Base-by-base conservation (phyloP, 2,797 vertebrate genomes). In the Prunella strophiata region DNA sequence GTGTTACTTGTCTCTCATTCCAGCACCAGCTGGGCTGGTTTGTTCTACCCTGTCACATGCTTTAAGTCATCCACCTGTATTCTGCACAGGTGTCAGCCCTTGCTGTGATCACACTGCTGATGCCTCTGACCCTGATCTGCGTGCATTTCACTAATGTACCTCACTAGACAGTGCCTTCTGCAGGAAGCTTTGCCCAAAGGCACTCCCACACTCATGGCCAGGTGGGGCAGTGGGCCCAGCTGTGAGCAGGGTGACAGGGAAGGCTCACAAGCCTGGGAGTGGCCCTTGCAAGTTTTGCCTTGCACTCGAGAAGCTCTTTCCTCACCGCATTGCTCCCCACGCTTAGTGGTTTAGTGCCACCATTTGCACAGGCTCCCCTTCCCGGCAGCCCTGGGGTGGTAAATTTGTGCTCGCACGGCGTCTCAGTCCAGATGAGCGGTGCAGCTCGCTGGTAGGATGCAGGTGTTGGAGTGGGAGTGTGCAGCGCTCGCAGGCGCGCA, bases 391-490 rank as follows among this genome's bases (percentile, higher is more conserved):
- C 75, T 29, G 70, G 70, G 75, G 81, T 42, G 91, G 70, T 66
- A 74, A 62, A 45, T 58, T 86, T 72, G 82, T 81, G 76, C 85
- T 94, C 88, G 42, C 63, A 38, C 67, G 57, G 80, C 0, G 0
- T 85, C 88, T 91, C 51, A 27, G 93, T 91, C 89, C 91, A 76
- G 92, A 66, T 50, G 19, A 91, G 91, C 91, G 91, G 88, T 79
- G 79, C 9, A 81, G 67, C 73, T 90, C 0, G 9, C 73, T 61
- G 12, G 80, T 83, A 96, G 94, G 95, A 85, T 87, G 94, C 94
- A 95, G 95, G 91, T 95, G 89, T 84, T 58, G 92, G 74, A 91
- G 91, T 95, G 75, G 89, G 94, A 94, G 96, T 71, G 71, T 88
- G 93, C 85, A 48, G 42, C 43, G 47, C 91, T 95, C 7, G 10